These are phyloP conservation scores for Gracilinanus agilis DNA, from an alignment of 2,113 vertebrate species.

Conservation along the genomic window DNA sequence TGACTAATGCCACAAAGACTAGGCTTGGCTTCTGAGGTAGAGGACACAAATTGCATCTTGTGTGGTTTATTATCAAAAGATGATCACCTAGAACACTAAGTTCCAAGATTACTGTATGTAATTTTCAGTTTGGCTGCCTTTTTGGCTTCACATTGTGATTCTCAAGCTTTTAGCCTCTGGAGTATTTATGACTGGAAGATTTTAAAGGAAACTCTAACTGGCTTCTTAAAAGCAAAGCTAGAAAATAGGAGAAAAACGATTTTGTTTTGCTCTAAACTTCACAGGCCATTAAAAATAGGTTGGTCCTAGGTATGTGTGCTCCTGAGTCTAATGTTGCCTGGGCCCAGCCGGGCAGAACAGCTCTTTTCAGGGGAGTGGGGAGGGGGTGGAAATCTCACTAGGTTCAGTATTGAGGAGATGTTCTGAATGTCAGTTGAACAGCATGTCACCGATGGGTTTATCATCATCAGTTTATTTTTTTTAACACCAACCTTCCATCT, in stretches of 20 bases:
- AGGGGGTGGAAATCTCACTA: neutral
- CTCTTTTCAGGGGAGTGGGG: neutral
- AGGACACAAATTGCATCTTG: neutral
- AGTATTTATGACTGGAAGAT: neutral
- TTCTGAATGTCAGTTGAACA: neutral
- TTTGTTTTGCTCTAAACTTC: neutral
- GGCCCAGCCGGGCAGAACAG: no score
- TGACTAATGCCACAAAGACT: neutral
- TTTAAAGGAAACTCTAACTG: neutral
- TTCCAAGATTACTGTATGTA: neutral
- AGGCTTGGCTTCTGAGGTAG: neutral
- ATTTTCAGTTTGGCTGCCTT: neutral
- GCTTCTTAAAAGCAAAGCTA: neutral
- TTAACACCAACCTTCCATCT: no score
- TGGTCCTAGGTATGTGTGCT: neutral
- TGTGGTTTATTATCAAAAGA: neutral
- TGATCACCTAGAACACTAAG: neutral
- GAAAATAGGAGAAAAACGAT: neutral
- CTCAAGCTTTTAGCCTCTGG: neutral
- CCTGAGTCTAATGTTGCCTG: no score
- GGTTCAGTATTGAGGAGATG: neutral
- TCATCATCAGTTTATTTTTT: neutral
- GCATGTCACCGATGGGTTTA: neutral
- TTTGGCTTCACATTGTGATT: neutral
- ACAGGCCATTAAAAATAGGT: neutral